A percentile compares a stretch with the other conserved stretches of the same genome.
Evolutionary conservation across 2,113 vertebrate genomes (phyloP).

Genomic region (Channa maculata): DNA sequence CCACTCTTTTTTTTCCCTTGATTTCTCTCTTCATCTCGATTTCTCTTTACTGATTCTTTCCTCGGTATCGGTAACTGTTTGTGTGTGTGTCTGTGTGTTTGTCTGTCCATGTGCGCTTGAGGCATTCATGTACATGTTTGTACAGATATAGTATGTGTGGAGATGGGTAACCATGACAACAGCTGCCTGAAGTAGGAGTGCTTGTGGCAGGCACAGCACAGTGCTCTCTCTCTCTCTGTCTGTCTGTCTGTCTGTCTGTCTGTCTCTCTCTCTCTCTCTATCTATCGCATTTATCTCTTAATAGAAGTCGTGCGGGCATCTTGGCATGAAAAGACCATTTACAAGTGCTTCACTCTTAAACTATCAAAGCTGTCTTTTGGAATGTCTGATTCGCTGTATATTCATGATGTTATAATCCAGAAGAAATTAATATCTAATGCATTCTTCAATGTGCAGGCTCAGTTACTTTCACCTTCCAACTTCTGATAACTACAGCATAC

Average conservation of each 20-base stretch:
- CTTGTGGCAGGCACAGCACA: conserved; percentile 27
- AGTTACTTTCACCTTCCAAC: neutral
- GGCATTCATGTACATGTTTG: neutral
- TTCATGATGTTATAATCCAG: neutral
- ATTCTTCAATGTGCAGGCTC: neutral
- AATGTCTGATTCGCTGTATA: neutral
- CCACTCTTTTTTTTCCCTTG: neutral
- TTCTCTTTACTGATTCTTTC: neutral
- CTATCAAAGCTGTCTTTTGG: neutral
- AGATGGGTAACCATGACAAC: conserved; percentile 76
- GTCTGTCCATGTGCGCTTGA: neutral
- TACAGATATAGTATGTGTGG: conserved; percentile 29
- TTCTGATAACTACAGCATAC: neutral
- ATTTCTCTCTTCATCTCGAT: conserved; percentile 13
- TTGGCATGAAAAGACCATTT: neutral
- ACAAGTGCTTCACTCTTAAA: neutral
- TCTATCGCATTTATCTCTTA: neutral
- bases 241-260: conserved; percentile 5
- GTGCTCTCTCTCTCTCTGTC: conserved; percentile 25
- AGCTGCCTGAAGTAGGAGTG: conserved; percentile 54
- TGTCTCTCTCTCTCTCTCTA: neutral
- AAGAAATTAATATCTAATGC: neutral
- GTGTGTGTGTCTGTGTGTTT: neutral
- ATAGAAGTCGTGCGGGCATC: neutral
- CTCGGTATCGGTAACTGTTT: conserved; percentile 23